phyloP scores from a whole-genome alignment of 2,113 vertebrate species.

The Chlorodrepanis virens region DNA sequence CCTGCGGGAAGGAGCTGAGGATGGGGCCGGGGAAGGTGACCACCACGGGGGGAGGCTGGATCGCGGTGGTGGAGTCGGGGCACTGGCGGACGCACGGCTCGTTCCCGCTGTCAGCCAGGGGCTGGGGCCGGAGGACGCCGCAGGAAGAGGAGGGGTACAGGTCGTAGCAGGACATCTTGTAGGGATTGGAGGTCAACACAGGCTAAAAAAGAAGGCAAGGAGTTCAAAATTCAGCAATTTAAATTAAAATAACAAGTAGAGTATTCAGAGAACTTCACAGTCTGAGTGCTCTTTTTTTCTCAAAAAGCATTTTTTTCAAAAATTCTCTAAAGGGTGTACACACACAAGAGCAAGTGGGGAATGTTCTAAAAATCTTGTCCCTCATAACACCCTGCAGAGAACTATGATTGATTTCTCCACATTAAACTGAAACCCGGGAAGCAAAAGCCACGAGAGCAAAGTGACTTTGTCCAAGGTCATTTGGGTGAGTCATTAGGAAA shows the following conservation, averaged over 20 bases:
- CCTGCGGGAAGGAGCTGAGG: conserved; percentile 54
- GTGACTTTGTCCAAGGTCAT: not conserved
- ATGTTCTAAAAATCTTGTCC: not conserved
- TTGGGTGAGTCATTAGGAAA: conserved; percentile 5
- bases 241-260: not conserved
- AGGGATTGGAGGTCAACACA: not conserved
- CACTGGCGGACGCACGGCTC: not conserved
- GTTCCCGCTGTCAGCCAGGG: not conserved
- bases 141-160: not conserved
- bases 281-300: not conserved
- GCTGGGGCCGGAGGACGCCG: not conserved
- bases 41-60: not conserved
- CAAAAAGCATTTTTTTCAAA: fast-evolving
- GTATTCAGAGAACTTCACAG: not conserved
- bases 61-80: not conserved
- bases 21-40: conserved; percentile 46
- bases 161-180: not conserved
- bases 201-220: not conserved
- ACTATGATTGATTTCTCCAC: fast-evolving
- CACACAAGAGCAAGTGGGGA: not conserved
- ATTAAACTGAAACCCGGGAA: not conserved
- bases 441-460: not conserved
- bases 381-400: fast-evolving
- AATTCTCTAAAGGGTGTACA: fast-evolving
- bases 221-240: not conserved